These are phyloP conservation scores for Corvus hawaiiensis DNA, from an alignment of 2,113 vertebrate genomes.

Conservation along the genomic window DNA sequence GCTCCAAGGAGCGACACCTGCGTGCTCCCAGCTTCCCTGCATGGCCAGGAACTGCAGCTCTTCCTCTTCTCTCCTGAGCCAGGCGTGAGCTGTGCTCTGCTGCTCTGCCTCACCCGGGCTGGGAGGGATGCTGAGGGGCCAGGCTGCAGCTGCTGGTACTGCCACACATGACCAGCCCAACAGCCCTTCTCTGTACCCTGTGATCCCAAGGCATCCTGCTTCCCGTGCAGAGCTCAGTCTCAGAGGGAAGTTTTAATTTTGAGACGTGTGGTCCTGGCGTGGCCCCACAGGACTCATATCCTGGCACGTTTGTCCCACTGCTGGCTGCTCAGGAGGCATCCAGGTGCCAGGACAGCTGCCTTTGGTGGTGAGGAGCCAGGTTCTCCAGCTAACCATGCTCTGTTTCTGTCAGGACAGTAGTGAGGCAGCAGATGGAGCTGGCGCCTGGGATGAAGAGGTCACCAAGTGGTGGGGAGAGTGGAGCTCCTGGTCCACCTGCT, in stretches of 20 bases:
- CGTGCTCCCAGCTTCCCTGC: neutral
- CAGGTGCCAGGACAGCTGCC: neutral
- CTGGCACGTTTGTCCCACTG: neutral
- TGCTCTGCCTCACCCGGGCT: neutral
- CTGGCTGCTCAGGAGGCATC: neutral
- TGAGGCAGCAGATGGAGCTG: constrained; percentile 76
- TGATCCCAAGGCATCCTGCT: neutral
- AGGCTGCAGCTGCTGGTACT: neutral
- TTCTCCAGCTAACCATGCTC: constrained; percentile 49
- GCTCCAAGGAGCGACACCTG: neutral
- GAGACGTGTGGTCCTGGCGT: neutral
- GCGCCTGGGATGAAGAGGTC: constrained; percentile 77
- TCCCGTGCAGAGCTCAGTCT: neutral
- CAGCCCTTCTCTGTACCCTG: fast-evolving
- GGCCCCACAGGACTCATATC: neutral
- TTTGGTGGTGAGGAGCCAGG: neutral
- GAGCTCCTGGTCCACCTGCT: constrained; percentile 91
- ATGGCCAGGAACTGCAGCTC: fast-evolving
- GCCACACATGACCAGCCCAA: neutral
- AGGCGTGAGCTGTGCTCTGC: neutral
- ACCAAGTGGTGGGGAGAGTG: constrained; percentile 93
- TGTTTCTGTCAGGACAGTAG: constrained; percentile 88
- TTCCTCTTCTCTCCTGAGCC: neutral
- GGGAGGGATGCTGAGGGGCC: neutral
- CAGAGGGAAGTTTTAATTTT: neutral